A percentile compares a stretch with the other conserved stretches of the same genome.
phyloP scores from a whole-genome alignment of 2,888 invertebrate species.

The Dryococelus australis region DNA sequence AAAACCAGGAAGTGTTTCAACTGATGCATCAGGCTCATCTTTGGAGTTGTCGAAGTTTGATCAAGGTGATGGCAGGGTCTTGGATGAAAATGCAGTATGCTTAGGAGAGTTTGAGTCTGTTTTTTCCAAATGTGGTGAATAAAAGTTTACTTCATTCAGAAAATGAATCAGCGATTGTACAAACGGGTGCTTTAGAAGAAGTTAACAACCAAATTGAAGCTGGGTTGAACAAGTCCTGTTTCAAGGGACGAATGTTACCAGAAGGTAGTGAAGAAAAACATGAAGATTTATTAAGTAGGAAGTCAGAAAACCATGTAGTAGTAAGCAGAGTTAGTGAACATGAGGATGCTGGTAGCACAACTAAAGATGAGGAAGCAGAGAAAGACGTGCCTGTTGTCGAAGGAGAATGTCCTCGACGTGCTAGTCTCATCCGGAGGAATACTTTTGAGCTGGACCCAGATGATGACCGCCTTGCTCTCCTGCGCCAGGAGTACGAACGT shows the following conservation, averaged over 20 bases:
- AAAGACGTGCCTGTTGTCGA: not conserved
- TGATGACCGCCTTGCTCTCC: conserved; percentile 57
- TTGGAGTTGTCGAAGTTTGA: not conserved
- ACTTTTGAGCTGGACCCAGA: conserved; percentile 61
- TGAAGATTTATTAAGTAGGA: not conserved
- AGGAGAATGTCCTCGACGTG: conserved; percentile 16
- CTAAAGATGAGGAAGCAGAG: not conserved
- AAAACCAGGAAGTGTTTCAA: not conserved
- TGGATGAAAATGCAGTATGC: not conserved
- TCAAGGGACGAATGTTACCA: not conserved
- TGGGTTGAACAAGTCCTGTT: not conserved
- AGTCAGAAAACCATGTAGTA: not conserved
- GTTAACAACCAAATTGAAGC: not conserved
- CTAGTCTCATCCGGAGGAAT: conserved; percentile 56
- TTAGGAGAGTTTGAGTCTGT: not conserved
- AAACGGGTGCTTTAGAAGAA: not conserved
- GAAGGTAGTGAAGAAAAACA: not conserved
- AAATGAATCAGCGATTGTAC: not conserved
- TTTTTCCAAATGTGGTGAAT: not conserved
- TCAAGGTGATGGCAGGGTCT: not conserved
- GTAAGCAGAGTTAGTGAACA: not conserved
- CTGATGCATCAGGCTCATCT: not conserved
- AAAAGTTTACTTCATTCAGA: not conserved
- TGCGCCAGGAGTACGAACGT: conserved; percentile 65
- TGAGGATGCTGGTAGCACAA: conserved; percentile 3